phyloP scores from a whole-genome alignment of 30 jellyfish, hydroid and myxozoan species.

The Turritopsis dohrnii region DNA sequence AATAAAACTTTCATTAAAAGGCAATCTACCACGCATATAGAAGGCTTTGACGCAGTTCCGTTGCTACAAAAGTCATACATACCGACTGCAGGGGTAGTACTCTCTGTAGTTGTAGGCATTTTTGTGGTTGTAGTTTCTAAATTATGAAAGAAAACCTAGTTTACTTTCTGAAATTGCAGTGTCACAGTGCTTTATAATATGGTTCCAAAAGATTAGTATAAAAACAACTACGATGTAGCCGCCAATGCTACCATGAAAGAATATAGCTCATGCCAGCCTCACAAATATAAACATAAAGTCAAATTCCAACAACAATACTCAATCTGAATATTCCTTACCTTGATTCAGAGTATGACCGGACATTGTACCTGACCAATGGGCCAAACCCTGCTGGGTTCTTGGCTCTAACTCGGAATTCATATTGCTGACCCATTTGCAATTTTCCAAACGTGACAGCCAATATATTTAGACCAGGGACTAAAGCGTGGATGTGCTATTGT shows the following conservation, averaged over 20 bases:
- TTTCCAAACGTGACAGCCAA: not conserved
- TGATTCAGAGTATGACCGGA: not conserved
- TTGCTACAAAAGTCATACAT: not conserved
- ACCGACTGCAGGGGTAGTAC: not conserved
- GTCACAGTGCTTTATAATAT: not conserved
- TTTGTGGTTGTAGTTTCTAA: not conserved
- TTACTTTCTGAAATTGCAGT: too few relatives aligned
- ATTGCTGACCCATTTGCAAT: not conserved
- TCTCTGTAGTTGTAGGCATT: not conserved
- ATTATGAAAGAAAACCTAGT: not conserved
- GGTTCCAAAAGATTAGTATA: not conserved
- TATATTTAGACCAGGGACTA: not conserved
- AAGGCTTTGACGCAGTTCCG: not conserved
- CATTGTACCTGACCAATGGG: conserved; percentile 20
- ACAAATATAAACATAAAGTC: too few relatives aligned
- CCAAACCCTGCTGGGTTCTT: conserved; percentile 15
- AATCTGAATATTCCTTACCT: not conserved
- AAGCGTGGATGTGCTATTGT: not conserved
- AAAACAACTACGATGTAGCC: too few relatives aligned
- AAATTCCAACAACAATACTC: not conserved
- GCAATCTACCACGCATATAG: not conserved
- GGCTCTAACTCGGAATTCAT: conserved; percentile 9
- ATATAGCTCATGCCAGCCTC: not conserved
- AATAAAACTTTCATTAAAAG: too few relatives aligned
- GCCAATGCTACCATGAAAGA: not conserved